These are phyloP conservation scores for Thaumatotibia leucotreta DNA, from an alignment of 1,140 invertebrate species.

Conservation along the genomic window DNA sequence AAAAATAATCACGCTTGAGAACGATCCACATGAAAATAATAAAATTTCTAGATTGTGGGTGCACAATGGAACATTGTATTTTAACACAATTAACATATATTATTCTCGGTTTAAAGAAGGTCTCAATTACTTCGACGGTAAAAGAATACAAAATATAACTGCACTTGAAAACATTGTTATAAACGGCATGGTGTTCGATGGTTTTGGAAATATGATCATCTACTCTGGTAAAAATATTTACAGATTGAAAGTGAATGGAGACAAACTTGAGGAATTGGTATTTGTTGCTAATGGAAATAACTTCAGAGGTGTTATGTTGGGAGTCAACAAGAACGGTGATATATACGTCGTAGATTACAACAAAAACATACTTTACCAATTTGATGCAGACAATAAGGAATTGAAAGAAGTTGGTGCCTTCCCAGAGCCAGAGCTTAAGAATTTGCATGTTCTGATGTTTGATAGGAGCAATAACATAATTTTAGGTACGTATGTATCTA, in stretches of 20 bases:
- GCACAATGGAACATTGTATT: neutral
- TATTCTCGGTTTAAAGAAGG: neutral
- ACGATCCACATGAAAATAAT: neutral
- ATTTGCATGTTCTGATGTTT: neutral
- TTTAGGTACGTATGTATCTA: neutral
- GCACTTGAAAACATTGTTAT: neutral
- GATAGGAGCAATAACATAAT: neutral
- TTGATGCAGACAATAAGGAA: neutral
- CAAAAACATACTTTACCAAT: neutral
- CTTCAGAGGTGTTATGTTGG: neutral
- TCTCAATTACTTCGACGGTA: neutral
- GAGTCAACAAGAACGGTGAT: neutral
- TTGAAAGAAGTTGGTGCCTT: neutral
- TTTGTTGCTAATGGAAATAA: no score
- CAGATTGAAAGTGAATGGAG: neutral
- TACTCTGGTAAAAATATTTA: neutral
- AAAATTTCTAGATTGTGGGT: neutral
- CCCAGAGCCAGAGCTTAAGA: neutral
- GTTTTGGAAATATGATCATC: neutral
- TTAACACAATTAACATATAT: neutral
- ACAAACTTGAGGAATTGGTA: neutral
- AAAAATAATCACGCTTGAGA: neutral
- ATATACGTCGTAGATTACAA: neutral
- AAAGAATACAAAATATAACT: neutral
- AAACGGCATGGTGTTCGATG: neutral